Evolutionary conservation across 2,888 invertebrate species (phyloP), one percentile per base, ranked within the genome.

Genomic region (Bimastos eiseni): DNA sequence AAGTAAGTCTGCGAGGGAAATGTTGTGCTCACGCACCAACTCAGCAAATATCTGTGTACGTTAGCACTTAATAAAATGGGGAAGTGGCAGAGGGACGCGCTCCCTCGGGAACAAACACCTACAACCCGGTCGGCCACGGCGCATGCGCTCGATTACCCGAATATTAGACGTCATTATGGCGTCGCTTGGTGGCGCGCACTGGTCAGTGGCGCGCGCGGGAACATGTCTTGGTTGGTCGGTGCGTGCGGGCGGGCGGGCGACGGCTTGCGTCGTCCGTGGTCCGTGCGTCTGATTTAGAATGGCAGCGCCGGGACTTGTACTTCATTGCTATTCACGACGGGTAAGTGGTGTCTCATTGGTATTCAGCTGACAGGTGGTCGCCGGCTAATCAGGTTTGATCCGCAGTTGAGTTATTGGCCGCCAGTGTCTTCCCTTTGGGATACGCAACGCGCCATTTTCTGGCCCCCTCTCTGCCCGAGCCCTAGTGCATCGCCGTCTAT

Each of bases 331-430:
- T 86, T 86, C 86, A 86, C 86, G 36, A 36, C 86, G 86, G 86
- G 86, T 37, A 86, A 37, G 86, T 37, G 86, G 24, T 37, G 86
- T 86, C 86, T 86, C 86, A 86, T 86, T 86, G 86, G 86, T 86
- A 86, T 86, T 86, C 86, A 86, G 86, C 37, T 86, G 86, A 86
- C 86, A 86, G 86, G 86, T 86, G 86, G 86, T 86, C 86, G 86
- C 37, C 86, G 86, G 86, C 86, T 86, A 86, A 86, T 86, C 86
- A 86, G 86, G 86, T 86, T 86, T 86, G 86, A 86, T 86, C 86
- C 86, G 86, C 86, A 24, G 86, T 37, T 86, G 86, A 86, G 86
- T 86, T 86, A 86, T 86, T 86, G 86, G 86, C 34, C 86, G 34
- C 86, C 86, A 37, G 86, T 86, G 86, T 86, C 86, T 86, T 34